Conservation (phyloP, 1,140 invertebrate species). For the Drosophila fuyamai region DNA sequence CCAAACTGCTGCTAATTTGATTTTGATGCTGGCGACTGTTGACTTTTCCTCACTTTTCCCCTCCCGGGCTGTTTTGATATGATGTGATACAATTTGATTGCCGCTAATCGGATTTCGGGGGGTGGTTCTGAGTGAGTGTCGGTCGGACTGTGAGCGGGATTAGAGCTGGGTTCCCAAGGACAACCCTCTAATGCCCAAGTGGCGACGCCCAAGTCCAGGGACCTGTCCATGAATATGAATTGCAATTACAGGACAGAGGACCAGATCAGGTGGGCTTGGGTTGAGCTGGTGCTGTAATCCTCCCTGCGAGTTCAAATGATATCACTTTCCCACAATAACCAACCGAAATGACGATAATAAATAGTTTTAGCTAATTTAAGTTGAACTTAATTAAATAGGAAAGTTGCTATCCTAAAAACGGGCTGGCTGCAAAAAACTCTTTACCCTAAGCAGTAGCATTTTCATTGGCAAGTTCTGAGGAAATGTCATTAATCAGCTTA, state of each 20-base stretch:
- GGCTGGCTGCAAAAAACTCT: no score
- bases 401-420: no score
- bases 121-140: slow-evolving; percentile 30
- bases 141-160: slow-evolving; percentile 62
- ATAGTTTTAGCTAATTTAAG: no score
- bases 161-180: slow-evolving; percentile 60
- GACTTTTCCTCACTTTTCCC: slow-evolving; percentile 12
- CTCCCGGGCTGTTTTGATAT: slow-evolving; percentile 22
- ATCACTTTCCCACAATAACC: not conserved
- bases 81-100: slow-evolving; percentile 70
- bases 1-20: slow-evolving; percentile 78
- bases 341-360: not conserved
- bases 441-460: no score
- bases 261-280: slow-evolving; percentile 10
- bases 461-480: no score
- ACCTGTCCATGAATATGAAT: slow-evolving; percentile 57
- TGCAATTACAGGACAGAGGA: not conserved
- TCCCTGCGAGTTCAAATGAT: not conserved
- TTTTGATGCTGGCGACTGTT: slow-evolving; percentile 57
- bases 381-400: no score
- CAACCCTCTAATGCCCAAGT: slow-evolving; percentile 26
- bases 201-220: slow-evolving; percentile 16
- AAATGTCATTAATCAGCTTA: no score
- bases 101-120: slow-evolving; percentile 65
- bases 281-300: not conserved